These are phyloP conservation scores for Branchellion lobata DNA, from an alignment of 2,888 invertebrate species.

Conservation along the genomic window DNA sequence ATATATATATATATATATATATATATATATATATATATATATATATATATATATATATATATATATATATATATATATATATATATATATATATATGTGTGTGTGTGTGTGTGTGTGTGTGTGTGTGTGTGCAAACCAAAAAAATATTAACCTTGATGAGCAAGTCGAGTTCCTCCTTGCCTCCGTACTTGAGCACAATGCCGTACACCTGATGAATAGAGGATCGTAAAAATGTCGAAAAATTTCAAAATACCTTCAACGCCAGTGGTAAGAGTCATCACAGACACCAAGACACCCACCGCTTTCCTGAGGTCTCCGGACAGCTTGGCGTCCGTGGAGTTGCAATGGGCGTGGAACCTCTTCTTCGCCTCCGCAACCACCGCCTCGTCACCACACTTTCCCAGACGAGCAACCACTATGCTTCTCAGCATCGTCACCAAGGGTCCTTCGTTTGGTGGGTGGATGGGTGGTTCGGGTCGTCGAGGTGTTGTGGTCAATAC, in stretches of 20 bases:
- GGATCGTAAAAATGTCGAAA: neutral
- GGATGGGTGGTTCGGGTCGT: too few species aligned
- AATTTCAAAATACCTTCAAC: too few species aligned
- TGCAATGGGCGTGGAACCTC: conserved; percentile 70
- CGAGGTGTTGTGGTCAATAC: too few species aligned
- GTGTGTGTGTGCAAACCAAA: neutral
- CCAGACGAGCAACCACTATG: conserved; percentile 78
- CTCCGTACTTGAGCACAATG: conserved; percentile 75
- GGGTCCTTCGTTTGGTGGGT: too few species aligned
- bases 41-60: neutral
- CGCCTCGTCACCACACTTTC: conserved; percentile 76
- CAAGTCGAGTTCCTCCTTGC: conserved; percentile 72
- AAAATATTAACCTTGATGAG: conserved; percentile 69
- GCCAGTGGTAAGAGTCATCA: neutral
- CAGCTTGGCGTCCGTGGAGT: conserved; percentile 62
- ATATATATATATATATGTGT: conserved; percentile 8
- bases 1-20: conserved; percentile 75
- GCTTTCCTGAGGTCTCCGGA: conserved; percentile 83
- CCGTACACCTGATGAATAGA: conserved; percentile 69
- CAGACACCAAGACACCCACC: too few species aligned
- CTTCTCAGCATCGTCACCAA: conserved; percentile 81
- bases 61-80: too few species aligned
- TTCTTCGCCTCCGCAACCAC: conserved; percentile 76
- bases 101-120: too few species aligned
- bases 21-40: conserved; percentile 65